Evolutionary conservation across 2,113 vertebrate genomes (phyloP).

Genomic region (Hipposideros armiger): DNA sequence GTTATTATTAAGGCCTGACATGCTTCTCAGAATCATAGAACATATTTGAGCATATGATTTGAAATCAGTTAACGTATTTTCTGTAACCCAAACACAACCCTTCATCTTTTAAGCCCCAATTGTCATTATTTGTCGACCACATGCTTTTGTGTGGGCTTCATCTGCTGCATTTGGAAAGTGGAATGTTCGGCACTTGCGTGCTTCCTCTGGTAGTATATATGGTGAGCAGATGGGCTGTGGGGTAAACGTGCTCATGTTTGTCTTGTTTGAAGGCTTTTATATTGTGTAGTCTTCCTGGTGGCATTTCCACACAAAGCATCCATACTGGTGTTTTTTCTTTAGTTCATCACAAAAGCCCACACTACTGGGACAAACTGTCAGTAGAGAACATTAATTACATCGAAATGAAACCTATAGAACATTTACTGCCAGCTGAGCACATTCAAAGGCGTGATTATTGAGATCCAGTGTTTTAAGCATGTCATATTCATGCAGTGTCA

Average conservation of each 20-base stretch:
- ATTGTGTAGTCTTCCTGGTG: conserved; percentile 66
- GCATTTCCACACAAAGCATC: conserved; percentile 53
- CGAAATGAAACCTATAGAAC: neutral
- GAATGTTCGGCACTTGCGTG: neutral
- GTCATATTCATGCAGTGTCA: accelerated
- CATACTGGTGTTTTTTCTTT: neutral
- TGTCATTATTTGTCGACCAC: neutral
- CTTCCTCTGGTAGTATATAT: conserved; percentile 2
- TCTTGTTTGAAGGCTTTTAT: conserved; percentile 71
- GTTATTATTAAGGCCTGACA: neutral
- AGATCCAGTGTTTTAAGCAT: neutral
- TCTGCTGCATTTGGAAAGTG: conserved; percentile 27
- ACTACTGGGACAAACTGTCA: neutral
- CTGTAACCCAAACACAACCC: conserved; percentile 20
- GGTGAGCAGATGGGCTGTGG: conserved; percentile 57
- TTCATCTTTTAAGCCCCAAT: neutral
- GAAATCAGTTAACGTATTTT: conserved; percentile 51
- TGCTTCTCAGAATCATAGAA: neutral
- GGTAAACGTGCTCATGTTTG: neutral
- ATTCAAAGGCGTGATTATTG: neutral
- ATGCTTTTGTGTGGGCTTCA: too few relatives aligned
- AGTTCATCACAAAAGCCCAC: neutral
- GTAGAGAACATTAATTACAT: neutral
- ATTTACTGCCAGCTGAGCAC: neutral
- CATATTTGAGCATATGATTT: neutral